Evolutionary conservation across 2,113 vertebrate genomes (phyloP).

Genomic region (Cephalopholis sonnerati): DNA sequence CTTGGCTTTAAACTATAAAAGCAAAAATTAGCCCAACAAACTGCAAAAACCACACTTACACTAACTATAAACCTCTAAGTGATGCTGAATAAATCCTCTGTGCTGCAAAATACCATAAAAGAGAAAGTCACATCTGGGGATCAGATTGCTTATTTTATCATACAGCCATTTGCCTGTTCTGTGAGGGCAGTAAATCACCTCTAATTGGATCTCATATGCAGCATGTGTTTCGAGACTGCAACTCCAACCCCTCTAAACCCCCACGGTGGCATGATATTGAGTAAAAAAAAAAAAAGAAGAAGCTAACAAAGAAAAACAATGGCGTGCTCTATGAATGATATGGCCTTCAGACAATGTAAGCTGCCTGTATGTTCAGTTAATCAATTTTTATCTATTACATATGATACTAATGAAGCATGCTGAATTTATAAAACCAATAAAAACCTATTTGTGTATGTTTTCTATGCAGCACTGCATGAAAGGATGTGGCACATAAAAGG

Average conservation of each 20-base stretch:
- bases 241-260: conserved; percentile 34
- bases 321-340: neutral
- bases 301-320: neutral
- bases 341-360: neutral
- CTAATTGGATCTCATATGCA: conserved; percentile 58
- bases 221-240: conserved; percentile 51
- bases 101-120: conserved; percentile 19
- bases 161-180: conserved; percentile 49
- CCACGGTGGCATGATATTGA: conserved; percentile 8
- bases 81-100: conserved; percentile 25
- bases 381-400: conserved; percentile 8
- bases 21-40: conserved; percentile 46
- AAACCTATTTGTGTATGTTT: conserved; percentile 2
- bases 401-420: neutral
- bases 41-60: conserved; percentile 20
- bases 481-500: conserved; percentile 10
- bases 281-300: neutral
- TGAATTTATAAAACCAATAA: neutral
- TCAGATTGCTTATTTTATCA: conserved; percentile 63
- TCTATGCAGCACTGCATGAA: neutral
- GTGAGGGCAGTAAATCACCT: conserved; percentile 62
- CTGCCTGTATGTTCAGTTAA: conserved; percentile 4
- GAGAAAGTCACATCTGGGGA: conserved; percentile 51
- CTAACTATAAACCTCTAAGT: conserved; percentile 30
- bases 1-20: conserved; percentile 26